Evolutionary conservation across 92 coral and sea anemone species (phyloP).

Genomic region (Actinernus sp.): DNA sequence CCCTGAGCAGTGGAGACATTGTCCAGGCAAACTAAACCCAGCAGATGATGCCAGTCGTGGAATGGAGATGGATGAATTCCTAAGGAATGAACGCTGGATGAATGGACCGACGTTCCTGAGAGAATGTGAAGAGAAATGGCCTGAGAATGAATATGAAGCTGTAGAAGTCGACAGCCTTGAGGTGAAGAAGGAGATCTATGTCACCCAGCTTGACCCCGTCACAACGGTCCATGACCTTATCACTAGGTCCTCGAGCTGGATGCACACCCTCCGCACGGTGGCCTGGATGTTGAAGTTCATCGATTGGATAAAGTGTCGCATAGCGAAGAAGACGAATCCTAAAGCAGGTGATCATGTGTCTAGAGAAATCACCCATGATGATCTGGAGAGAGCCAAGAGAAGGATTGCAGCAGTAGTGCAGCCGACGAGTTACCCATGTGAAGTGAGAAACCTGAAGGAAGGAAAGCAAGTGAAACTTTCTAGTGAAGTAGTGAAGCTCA

Average conservation of each 20-base stretch:
- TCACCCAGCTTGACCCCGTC: too few relatives aligned
- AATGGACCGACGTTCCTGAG: constrained; percentile 56
- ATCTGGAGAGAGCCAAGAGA: constrained; percentile 43
- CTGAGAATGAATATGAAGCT: too few relatives aligned
- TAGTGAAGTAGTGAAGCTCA: constrained; percentile 26
- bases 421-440: constrained; percentile 22
- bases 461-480: constrained; percentile 14
- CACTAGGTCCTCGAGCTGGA: constrained; percentile 57
- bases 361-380: constrained; percentile 12
- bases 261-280: constrained; percentile 20
- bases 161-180: too few relatives aligned
- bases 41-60: constrained; percentile 74
- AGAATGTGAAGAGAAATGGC: constrained; percentile 50
- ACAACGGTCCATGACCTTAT: too few relatives aligned
- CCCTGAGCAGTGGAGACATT: constrained; percentile 69
- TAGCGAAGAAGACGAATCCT: neutral
- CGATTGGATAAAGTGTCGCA: constrained; percentile 21
- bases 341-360: neutral
- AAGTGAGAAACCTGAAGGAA: constrained; percentile 14
- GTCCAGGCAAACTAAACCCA: constrained; percentile 67
- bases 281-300: constrained; percentile 46
- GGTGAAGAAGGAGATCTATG: too few relatives aligned
- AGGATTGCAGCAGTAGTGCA: constrained; percentile 25
- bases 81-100: constrained; percentile 59
- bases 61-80: constrained; percentile 43